Percentiles rank a stretch among this genome's conserved stretches.
These are phyloP conservation scores for Prosopocoilus inquinatus DNA, from an alignment of 2,888 invertebrate species.

Conservation along the genomic window DNA sequence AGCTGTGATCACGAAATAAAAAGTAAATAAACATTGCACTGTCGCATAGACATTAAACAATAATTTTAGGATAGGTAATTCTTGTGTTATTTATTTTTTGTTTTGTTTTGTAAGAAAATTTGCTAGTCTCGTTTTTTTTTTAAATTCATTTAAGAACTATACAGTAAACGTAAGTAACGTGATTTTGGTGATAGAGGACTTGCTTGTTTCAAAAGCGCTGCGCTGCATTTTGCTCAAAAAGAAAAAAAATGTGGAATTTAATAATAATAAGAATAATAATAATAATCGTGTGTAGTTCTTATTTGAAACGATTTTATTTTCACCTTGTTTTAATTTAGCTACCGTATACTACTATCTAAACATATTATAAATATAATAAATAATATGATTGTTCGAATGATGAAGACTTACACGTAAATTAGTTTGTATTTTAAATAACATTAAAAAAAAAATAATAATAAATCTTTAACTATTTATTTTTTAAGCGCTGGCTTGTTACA, in stretches of 20 bases:
- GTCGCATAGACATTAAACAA: slow-evolving; percentile 37
- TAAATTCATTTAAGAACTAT: no score
- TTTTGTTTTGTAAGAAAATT: not conserved
- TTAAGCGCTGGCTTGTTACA: slow-evolving; percentile 33
- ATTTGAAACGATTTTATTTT: not conserved
- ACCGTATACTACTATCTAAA: not conserved
- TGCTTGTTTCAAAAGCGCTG: no score
- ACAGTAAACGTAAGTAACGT: no score
- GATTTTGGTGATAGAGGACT: no score
- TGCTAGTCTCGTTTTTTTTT: no score
- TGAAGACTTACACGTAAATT: not conserved
- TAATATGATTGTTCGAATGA: slow-evolving; percentile 1
- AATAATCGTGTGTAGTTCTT: no score
- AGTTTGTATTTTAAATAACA: slow-evolving; percentile 2
- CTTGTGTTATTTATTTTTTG: not conserved
- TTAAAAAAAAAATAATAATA: not conserved
- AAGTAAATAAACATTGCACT: slow-evolving; percentile 37
- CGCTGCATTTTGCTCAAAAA: no score
- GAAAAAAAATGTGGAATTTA: no score
- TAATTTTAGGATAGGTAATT: slow-evolving; percentile 22
- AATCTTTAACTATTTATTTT: slow-evolving; percentile 4
- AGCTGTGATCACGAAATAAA: slow-evolving; percentile 44
- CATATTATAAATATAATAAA: no score
- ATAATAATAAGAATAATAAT: no score
- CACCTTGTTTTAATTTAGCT: slow-evolving; percentile 1